Conservation (phyloP, 2,797 vertebrate species). For the Bradypus variegatus region DNA sequence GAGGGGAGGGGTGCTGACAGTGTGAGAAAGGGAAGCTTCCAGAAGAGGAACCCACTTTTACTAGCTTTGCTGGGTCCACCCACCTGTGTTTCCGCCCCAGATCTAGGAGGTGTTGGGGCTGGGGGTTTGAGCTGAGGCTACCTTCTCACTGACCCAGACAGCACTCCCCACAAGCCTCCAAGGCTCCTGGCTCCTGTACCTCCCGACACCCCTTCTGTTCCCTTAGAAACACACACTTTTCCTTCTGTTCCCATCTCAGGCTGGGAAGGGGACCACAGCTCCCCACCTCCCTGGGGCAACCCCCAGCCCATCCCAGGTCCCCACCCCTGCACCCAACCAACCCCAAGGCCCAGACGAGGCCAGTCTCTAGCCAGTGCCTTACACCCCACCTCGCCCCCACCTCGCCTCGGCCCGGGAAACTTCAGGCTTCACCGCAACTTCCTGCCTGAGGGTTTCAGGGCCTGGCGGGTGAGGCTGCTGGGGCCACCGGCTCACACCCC, state of each 20-base stretch:
- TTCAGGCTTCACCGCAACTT: constrained; percentile 54
- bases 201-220: rapidly evolving
- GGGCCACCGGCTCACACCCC: background rate
- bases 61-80: background rate
- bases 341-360: background rate
- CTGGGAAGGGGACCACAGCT: background rate
- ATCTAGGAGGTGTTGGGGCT: background rate
- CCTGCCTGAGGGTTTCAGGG: constrained; percentile 43
- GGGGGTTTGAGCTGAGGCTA: too few species aligned
- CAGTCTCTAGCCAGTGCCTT: background rate
- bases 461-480: background rate
- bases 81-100: background rate
- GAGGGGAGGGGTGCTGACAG: background rate
- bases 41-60: constrained; percentile 40
- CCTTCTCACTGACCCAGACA: background rate
- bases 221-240: background rate
- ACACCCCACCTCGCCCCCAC: background rate
- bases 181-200: background rate
- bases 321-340: background rate
- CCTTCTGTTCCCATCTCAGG: background rate
- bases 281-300: background rate
- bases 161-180: background rate
- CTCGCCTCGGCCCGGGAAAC: constrained; percentile 32
- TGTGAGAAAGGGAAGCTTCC: constrained; percentile 22
- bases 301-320: background rate